Evolutionary conservation across 2,113 vertebrate species (phyloP), one percentile per base, ranked within the genome.

Genomic region (Physeter macrocephalus): DNA sequence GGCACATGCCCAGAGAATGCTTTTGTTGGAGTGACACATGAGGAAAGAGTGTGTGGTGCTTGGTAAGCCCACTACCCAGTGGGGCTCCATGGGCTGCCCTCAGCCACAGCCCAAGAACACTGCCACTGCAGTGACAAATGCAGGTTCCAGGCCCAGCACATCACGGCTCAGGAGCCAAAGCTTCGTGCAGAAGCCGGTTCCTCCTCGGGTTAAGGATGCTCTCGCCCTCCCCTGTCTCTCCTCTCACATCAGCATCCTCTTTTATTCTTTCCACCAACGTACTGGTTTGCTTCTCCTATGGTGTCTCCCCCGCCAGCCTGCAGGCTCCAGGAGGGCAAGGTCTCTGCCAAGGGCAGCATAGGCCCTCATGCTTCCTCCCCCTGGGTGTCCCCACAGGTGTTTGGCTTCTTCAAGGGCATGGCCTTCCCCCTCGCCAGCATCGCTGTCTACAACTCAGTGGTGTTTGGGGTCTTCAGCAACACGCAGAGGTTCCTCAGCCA

Each of bases 341-440:
- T 17, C 77, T 52, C 27, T 39, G 39, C 17, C 6, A 1, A 9
- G 74, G 66, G 12, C 41, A 3, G 5, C 6, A 18, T 0, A 7
- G 29, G 27, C 11, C 71, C 87, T 94, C 90, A 95, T 0, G 0
- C 15, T 17, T 49, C 74, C 88, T 83, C 74, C 64, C 8, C 12
- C 86, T 31, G 90, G 95, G 72, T 97, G 92, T 97, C 87, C 91
- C 93, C 92, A 34, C 14, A 99, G 99, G 98, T 99, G 78, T 64
- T 97, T 0, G 99, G 99, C 7, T 99, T 99, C 98, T 99, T 99
- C 98, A 99, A 99, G 97, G 99, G 99, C 94, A 99, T 99, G 99
- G 99, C 99, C n/a, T 99, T 99, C 98, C 99, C 99, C 0, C 96
- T 99, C 98, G 99, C 99, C 98, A 99, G 99, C 98, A 98, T 99